Conservation (phyloP, 2,797 vertebrate genomes). For the Decapterus maruadsi region DNA sequence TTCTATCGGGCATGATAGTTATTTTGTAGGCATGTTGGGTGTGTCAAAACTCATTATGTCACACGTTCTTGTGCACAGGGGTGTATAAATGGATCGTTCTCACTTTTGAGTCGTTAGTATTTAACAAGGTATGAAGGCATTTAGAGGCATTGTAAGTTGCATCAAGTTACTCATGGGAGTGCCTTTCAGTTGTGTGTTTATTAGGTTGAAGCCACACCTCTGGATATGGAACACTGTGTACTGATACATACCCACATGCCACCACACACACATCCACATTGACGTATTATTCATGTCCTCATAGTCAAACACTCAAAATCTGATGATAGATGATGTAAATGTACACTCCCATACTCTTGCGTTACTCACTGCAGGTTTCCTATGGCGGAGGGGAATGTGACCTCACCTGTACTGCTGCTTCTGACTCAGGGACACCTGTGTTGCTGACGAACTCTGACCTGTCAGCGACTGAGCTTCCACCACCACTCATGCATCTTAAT, state of each 20-base stretch:
- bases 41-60: constrained; percentile 74
- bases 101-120: constrained; percentile 32
- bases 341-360: not conserved
- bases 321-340: constrained; percentile 1
- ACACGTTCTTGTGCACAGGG: constrained; percentile 2
- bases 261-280: constrained; percentile 17
- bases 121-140: constrained; percentile 29
- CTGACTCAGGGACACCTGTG: constrained; percentile 58
- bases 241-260: constrained; percentile 12
- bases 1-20: constrained; percentile 59
- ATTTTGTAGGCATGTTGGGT: constrained; percentile 76
- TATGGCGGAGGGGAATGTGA: constrained; percentile 43
- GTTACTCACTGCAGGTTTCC: constrained; percentile 20
- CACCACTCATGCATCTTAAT: constrained; percentile 44
- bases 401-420: constrained; percentile 53
- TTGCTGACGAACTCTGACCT: constrained; percentile 48
- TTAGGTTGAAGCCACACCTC: constrained; percentile 27
- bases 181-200: constrained; percentile 29
- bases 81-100: constrained; percentile 46
- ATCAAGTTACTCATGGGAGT: constrained; percentile 20
- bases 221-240: constrained; percentile 32
- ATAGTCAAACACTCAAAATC: not conserved
- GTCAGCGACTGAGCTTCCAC: constrained; percentile 39
- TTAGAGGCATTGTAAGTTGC: constrained; percentile 11
- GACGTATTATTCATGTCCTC: not conserved